Conservation (phyloP, 2,888 invertebrate species). For the Micoletzkya japonica region DNA sequence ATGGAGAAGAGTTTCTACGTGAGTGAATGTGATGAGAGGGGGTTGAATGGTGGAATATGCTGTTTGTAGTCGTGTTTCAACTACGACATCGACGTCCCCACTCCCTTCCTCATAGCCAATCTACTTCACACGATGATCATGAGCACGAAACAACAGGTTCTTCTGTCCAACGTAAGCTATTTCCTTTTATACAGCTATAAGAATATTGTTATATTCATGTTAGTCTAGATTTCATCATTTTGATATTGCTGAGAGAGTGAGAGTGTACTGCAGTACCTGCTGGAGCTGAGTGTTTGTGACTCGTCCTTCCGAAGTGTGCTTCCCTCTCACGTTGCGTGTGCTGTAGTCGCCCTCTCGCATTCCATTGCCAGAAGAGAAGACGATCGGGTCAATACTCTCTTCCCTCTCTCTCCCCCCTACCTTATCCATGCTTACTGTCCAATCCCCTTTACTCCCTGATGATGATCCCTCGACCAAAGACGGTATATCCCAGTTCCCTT, state of each 20-base stretch:
- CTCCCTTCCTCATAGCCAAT: slow-evolving; percentile 19
- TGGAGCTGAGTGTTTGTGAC: slow-evolving; percentile 20
- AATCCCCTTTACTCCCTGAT: no score
- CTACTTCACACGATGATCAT: slow-evolving; percentile 17
- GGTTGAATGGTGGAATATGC: neutral
- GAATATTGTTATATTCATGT: neutral
- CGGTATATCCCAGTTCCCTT: no score
- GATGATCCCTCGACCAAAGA: no score
- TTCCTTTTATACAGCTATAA: neutral
- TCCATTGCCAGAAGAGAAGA: slow-evolving; percentile 8
- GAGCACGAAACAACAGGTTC: slow-evolving; percentile 26
- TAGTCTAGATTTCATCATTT: neutral
- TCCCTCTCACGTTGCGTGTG: slow-evolving; percentile 19
- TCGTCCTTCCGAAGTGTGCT: slow-evolving; percentile 10
- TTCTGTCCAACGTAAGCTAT: slow-evolving; percentile 22
- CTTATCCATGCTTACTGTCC: no score
- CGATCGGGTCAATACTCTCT: neutral
- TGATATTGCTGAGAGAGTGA: no score
- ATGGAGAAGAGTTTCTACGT: slow-evolving; percentile 21
- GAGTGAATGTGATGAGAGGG: neutral
- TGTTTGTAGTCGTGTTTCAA: slow-evolving; percentile 19
- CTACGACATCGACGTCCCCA: slow-evolving; percentile 20
- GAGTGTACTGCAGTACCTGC: slow-evolving; percentile 19
- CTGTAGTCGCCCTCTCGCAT: slow-evolving; percentile 16
- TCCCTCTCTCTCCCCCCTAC: no score